Base-by-base conservation (phyloP, 2,888 invertebrate genomes). In the Seladonia tumulorum region DNA sequence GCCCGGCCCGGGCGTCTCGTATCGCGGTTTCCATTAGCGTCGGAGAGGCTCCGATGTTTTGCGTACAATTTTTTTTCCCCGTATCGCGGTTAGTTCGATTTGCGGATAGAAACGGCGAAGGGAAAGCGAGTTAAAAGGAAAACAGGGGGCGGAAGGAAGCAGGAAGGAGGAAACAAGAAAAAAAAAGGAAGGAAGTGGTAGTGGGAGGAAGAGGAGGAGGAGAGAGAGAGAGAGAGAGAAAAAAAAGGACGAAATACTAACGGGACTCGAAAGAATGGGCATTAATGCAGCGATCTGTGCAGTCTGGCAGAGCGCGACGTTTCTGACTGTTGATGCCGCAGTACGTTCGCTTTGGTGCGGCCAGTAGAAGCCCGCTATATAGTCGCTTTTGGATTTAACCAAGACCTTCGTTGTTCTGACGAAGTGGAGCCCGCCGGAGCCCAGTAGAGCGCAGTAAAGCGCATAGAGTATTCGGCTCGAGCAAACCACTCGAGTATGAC, bases 401-500 rank as follows among this genome's bases (percentile, higher is more conserved):
- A 84, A 87, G 86, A 85, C 86, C 85, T 85, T 90, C 87, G 89
- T 90, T 90, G 90, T 89, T 89, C 88, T 76, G 81, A 82, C 83
- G 91, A 91, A 91, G 90, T 88, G 89, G 88, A 90, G 89, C 85
- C 87, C 83, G 68, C 76, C 82, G 76, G 87, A 88, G 89, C 81
- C 85, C 90, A 88, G 90, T 83, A 90, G 89, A 90, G 91, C 87
- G 89, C 88, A 79, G 79, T 90, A 88, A 88, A 90, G 86, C 90
- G 85, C 87, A 86, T 79, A 82, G 84, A 88, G 86, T 82, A 85
- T 90, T 90, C 85, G 87, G 84, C 89, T 88, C 89, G 85, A 83
- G 85, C 85, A 84, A 90, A 82, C 89, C 89, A 88, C 90, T 89
- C 88, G 89, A 89, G 89, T 90, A 89, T 90, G 90, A 90, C 90